Evolutionary conservation across 2,888 invertebrate genomes (phyloP), one percentile per base, ranked within the genome.

Genomic region (Lamproptera curius): DNA sequence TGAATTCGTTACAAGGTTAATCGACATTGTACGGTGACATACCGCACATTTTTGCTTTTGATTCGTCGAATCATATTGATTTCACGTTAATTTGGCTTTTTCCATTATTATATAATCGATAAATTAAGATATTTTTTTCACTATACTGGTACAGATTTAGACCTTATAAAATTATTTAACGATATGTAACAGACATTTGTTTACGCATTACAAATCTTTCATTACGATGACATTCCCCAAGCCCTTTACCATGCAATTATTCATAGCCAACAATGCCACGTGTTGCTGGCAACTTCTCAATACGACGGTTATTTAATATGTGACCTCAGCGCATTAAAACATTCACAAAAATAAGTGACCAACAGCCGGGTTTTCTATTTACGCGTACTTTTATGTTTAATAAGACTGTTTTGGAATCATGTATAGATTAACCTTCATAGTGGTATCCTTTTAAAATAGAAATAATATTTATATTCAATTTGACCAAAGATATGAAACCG

Each of bases 231-330:
- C 33, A 44, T 35, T 35, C 20, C 17, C 28, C 16, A 15, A 17
- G 35, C 40, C 34, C 40, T 41, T 50, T 10, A 16, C 28, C 14
- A 11, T 40, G 28, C 26, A 36, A 42, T 46, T 46, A 49, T 50
- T 50, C 44, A 40, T 43, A 44, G 35, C 36, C 17, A 44, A 45
- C 49, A 50, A 41, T 50, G 49, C 49, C 49, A 45, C 35, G 23
- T 44, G 49, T 23, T 31, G 26, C 31, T 50, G 49, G 43, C 49
- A 50, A 45, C 40, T 16, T 44, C 39, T 50, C 49, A 50, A 50
- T 43, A 43, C 33, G 14, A 43, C 36, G 16, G 41, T 50, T 50
- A 50, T 50, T 50, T 45, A 50, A 50, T 49, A 49, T 37, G 44
- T 50, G 44, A 50, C 44, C 49, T 50, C 41, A 44, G 36, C 20